Percentiles rank a stretch among this genome's conserved stretches.
Conservation (phyloP, 2,888 invertebrate genomes). For the Hybos culiciformis region DNA sequence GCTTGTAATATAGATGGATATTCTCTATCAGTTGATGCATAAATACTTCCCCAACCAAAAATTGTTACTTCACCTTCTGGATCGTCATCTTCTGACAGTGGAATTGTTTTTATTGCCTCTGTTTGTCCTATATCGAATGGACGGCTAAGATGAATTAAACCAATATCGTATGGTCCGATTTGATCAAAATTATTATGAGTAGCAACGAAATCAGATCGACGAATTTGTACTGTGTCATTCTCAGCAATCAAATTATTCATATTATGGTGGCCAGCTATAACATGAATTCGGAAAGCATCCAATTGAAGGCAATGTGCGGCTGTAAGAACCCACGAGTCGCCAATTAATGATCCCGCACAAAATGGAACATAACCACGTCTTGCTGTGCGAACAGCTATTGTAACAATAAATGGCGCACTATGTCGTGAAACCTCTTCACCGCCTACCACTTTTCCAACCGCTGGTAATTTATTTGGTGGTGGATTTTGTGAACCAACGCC, state of each 20-base stretch:
- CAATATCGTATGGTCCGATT: conserved; percentile 13
- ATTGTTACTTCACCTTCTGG: conserved; percentile 6
- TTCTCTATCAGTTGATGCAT: conserved; percentile 1
- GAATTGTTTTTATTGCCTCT: conserved; percentile 7
- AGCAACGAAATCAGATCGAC: conserved; percentile 4
- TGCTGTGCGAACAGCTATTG: conserved; percentile 4
- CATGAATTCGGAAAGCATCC: conserved; percentile 6
- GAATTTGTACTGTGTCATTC: conserved; percentile 3
- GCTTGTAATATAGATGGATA: conserved; percentile 9
- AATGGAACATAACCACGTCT: conserved; percentile 1
- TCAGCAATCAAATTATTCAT: background rate
- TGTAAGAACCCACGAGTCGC: conserved; percentile 11
- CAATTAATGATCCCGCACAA: conserved; percentile 14
- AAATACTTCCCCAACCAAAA: conserved; percentile 15
- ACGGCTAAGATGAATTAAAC: conserved; percentile 8
- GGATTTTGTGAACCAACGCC: too few relatives aligned
- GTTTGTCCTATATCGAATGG: conserved; percentile 11
- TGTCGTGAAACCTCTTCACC: conserved; percentile 10
- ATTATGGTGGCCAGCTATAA: conserved; percentile 9
- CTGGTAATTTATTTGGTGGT: too few relatives aligned
- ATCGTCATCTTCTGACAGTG: conserved; percentile 1
- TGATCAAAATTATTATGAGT: conserved; percentile 8
- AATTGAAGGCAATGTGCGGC: conserved; percentile 14
- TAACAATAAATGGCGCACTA: conserved; percentile 10
- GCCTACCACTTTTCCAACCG: too few relatives aligned